A percentile compares a stretch with the other conserved stretches of the same genome.
Conservation (phyloP, 2,888 invertebrate species). For the Operophtera brumata region DNA sequence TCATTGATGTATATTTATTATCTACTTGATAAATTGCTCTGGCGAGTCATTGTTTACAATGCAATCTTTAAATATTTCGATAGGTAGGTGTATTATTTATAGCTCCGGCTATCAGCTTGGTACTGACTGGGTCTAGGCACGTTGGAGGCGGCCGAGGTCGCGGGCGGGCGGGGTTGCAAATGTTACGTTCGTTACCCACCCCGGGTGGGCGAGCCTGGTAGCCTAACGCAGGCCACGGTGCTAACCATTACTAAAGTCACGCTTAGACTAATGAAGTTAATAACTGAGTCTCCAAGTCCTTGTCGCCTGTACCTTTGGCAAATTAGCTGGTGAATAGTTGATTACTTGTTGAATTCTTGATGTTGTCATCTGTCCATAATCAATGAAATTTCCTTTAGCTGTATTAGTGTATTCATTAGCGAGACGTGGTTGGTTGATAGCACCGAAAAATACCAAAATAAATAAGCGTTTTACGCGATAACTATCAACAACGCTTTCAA, state of each 20-base stretch:
- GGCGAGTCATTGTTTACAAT: background rate
- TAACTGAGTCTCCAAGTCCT: constrained; percentile 29
- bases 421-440: background rate
- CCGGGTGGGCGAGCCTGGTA: constrained; percentile 35
- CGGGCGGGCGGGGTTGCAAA: constrained; percentile 43
- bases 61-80: constrained; percentile 8
- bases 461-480: constrained; percentile 1
- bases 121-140: constrained; percentile 43
- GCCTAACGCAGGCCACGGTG: constrained; percentile 11
- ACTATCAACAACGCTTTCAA: constrained; percentile 14
- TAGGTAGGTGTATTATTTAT: no score
- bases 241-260: constrained; percentile 49
- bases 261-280: constrained; percentile 36
- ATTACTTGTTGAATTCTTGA: background rate
- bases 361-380: background rate
- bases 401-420: background rate
- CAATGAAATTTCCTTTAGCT: background rate
- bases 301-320: constrained; percentile 19
- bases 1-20: background rate
- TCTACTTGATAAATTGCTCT: background rate
- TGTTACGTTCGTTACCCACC: constrained; percentile 58
- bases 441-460: background rate
- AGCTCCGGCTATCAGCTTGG: constrained; percentile 24
- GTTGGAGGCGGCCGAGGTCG: constrained; percentile 38
- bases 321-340: background rate